phyloP scores from a whole-genome alignment of 1,140 invertebrate species.

The Neocloeon triangulifer region DNA sequence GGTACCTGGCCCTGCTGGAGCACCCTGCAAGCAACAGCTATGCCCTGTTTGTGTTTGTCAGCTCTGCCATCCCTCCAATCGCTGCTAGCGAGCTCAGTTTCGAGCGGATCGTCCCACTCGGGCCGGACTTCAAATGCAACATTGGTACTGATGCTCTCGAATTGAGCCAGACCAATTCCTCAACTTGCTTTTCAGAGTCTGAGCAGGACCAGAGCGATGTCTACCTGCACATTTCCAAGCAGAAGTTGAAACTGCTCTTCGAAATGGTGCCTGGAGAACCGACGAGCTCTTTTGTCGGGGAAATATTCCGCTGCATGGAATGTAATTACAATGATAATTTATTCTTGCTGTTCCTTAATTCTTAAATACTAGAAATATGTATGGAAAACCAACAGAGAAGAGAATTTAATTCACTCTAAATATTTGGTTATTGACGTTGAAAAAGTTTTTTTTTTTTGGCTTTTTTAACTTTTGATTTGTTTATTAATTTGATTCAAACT shows the following conservation, averaged over 20 bases:
- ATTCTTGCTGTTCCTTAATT: neutral
- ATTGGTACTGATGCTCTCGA: conserved; percentile 26
- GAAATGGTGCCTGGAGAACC: conserved; percentile 34
- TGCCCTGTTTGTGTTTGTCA: conserved; percentile 38
- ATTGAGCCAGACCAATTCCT: neutral
- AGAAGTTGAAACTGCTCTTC: conserved; percentile 29
- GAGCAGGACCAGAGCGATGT: conserved; percentile 25
- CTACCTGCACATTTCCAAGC: conserved; percentile 30
- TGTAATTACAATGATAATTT: conserved; percentile 14
- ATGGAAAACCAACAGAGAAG: neutral
- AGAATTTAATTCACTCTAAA: neutral
- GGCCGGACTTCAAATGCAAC: conserved; percentile 50
- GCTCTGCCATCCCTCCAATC: conserved; percentile 30
- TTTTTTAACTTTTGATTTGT: neutral
- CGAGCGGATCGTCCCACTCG: conserved; percentile 48
- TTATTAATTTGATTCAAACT: neutral
- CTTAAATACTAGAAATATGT: neutral
- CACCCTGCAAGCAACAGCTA: conserved; percentile 30
- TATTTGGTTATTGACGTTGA: neutral
- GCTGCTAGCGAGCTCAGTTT: conserved; percentile 42
- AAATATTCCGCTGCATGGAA: conserved; percentile 28
- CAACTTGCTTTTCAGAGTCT: conserved; percentile 14
- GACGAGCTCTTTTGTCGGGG: conserved; percentile 33
- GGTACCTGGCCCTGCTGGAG: conserved; percentile 40
- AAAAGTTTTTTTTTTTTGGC: too few relatives aligned